Evolutionary conservation across 1,140 invertebrate genomes (phyloP), one percentile per base, ranked within the genome.

Genomic region (Sesamia nonagrioides): DNA sequence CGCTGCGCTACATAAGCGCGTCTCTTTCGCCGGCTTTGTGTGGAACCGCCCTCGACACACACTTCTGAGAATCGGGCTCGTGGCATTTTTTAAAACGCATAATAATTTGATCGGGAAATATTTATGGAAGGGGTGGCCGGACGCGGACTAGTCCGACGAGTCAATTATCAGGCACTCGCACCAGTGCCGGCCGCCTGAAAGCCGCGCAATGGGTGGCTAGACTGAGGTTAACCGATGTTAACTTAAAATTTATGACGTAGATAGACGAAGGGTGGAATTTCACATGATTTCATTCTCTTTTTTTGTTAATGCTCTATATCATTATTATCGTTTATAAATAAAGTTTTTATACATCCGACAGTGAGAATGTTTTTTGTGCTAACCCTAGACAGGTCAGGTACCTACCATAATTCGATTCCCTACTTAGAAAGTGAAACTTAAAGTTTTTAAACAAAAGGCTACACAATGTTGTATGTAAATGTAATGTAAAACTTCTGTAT

Each of bases 21-120:
- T 92, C 89, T 84, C 84, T 60, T 42, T 91, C 88, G 35, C 6
- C 48, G 80, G 86, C 90, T 90, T 92, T 94, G 89, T 89, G 91
- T 92, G 80, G 84, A 91, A 93, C 93, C 92, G 91, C 93, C 91
- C 91, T 91, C 82, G 87, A 82, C 81, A 69, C 83, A 78, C 74
- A 84, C 85, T 91, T 94, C 93, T 84, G 74, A 90, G 92, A 94
- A 94, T 88, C 81, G 88, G 87, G 88, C 91, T 92, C 86, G 86
- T 92, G 88, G 91, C 87, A 93, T 92, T 94, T 94, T 94, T 94
- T 94, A 88, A 85, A 88, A 87, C 88, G 91, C 89, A 94, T 92
- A 93, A 93, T 93, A 94, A 94, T 94, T 94, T 93, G 91, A 94
- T 94, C 91, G 91, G 93, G 92, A 94, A 94, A 94, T 94, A 94